These are phyloP conservation scores for Eilema caniola DNA, from an alignment of 2,888 invertebrate species.

Conservation along the genomic window DNA sequence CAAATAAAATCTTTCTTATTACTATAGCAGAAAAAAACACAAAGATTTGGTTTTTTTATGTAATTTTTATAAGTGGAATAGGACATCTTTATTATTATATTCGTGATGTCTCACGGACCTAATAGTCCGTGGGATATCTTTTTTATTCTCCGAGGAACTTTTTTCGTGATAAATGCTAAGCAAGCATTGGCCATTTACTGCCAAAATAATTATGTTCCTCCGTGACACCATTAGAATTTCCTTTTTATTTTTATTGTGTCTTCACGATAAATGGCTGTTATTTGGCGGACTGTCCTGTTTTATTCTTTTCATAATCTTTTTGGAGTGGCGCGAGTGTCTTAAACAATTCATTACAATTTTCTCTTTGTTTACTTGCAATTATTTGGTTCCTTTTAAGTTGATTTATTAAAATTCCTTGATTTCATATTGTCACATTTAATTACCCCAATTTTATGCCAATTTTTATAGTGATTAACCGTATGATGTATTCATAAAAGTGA, in stretches of 20 bases:
- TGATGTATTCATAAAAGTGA: no score
- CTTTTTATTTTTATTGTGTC: slow-evolving; percentile 3
- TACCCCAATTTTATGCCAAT: no score
- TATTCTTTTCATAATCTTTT: not conserved
- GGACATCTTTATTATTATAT: no score
- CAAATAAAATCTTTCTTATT: no score
- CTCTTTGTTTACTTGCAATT: not conserved
- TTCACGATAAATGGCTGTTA: not conserved
- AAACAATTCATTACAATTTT: not conserved
- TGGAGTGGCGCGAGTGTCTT: not conserved
- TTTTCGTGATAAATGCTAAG: slow-evolving; percentile 2
- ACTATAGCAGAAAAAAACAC: no score
- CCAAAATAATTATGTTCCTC: slow-evolving; percentile 2
- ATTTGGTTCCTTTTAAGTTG: not conserved
- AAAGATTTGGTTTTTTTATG: no score
- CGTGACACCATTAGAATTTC: slow-evolving; percentile 4
- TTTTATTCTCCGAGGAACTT: slow-evolving; percentile 1
- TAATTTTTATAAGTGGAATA: no score
- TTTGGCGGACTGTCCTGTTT: not conserved
- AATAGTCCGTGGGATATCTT: not conserved
- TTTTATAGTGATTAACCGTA: no score
- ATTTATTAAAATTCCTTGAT: not conserved
- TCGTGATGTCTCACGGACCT: no score
- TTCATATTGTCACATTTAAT: not conserved
- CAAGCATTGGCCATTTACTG: slow-evolving; percentile 1